Conservation (phyloP, 1,140 invertebrate genomes). For the Hylyphantes graminicola region DNA sequence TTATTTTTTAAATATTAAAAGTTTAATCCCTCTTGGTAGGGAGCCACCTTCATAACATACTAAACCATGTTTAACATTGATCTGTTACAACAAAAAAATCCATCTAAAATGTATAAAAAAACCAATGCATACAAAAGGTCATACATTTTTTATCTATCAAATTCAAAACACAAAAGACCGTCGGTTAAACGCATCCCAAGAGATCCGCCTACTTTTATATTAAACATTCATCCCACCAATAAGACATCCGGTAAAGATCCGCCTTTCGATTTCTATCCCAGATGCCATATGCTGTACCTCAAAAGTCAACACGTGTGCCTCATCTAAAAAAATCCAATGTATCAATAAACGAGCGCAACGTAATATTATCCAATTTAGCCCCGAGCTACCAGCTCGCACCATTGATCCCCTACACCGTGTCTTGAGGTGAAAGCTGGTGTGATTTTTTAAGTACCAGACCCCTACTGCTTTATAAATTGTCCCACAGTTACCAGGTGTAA, state of each 20-base stretch:
- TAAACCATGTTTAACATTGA: too few species aligned
- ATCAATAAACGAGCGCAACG: constrained; percentile 15
- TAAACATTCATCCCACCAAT: background rate
- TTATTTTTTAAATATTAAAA: too few species aligned
- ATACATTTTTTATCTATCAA: too few species aligned
- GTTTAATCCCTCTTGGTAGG: too few species aligned
- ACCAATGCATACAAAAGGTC: too few species aligned
- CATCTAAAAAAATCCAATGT: background rate
- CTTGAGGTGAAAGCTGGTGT: constrained; percentile 8
- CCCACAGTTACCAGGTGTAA: constrained; percentile 49
- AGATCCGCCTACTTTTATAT: background rate
- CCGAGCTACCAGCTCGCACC: background rate
- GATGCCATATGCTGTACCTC: background rate
- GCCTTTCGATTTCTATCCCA: background rate
- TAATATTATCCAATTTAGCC: constrained; percentile 36
- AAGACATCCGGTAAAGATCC: constrained; percentile 1
- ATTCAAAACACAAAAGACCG: too few species aligned
- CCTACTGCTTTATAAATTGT: constrained; percentile 58
- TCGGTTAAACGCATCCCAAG: background rate
- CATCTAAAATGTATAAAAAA: too few species aligned
- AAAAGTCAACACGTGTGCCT: constrained; percentile 42
- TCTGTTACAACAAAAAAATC: too few species aligned
- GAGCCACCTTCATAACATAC: too few species aligned
- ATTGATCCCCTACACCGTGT: background rate
- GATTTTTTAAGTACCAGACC: constrained; percentile 45